Conservation (phyloP, 2,888 invertebrate genomes). For the Cyclophora punctaria region DNA sequence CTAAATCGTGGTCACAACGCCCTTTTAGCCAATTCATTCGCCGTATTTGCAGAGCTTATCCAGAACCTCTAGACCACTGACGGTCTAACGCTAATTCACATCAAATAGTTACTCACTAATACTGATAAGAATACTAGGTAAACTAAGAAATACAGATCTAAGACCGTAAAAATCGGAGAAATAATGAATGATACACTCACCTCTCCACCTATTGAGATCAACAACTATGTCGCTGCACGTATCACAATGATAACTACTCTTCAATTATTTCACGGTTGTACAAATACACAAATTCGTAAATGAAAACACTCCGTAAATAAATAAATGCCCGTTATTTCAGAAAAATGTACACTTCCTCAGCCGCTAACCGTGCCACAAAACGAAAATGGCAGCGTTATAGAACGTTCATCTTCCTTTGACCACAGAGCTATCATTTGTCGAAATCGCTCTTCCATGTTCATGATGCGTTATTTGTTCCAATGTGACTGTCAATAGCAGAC, state of each 20-base stretch:
- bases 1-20: constrained; percentile 53
- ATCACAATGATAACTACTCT: constrained; percentile 35
- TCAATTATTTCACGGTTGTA: constrained; percentile 31
- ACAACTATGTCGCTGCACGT: constrained; percentile 39
- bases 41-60: constrained; percentile 1
- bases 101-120: neutral
- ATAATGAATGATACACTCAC: constrained; percentile 50
- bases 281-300: constrained; percentile 28
- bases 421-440: no score
- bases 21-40: constrained; percentile 37
- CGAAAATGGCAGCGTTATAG: constrained; percentile 70
- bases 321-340: constrained; percentile 36
- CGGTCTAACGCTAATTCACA: neutral
- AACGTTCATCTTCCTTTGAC: no score
- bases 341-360: constrained; percentile 48
- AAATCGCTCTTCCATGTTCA: no score
- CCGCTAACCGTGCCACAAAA: constrained; percentile 71
- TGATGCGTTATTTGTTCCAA: no score
- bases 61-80: neutral
- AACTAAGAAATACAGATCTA: constrained; percentile 1
- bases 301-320: constrained; percentile 36
- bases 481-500: no score
- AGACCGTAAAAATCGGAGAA: constrained; percentile 10
- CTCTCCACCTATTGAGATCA: constrained; percentile 62
- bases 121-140: no score